Evolutionary conservation across 2,113 vertebrate genomes (phyloP), one percentile per base, ranked within the genome.

Genomic region (Hippocampus abdominalis): DNA sequence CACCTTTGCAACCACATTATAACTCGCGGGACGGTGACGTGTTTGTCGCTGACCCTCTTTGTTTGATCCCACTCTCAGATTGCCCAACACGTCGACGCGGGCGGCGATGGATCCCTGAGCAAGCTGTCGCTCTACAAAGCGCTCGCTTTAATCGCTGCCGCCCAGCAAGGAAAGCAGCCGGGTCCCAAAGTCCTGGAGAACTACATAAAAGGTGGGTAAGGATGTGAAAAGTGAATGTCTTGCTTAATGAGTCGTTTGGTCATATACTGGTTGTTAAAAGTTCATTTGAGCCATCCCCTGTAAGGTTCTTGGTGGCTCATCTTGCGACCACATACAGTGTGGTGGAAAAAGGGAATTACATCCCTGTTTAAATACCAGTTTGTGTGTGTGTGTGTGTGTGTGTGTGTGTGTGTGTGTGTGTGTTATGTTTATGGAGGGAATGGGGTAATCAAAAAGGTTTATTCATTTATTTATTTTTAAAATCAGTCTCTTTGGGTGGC

Each of bases 121-220:
- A 93, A 91, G 83, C 71, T 92, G 62, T 85, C 88, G 11, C 74
- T 93, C 62, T 92, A 92, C 66, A 93, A 91, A 91, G 89, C 82
- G 0, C 83, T 93, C 0, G 91, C 91, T 25, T 69, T 93, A 66
- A 93, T 93, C 53, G 92, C 92, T 2, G 70, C 92, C 1, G 93
- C 92, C 68, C 92, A 93, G 64, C 90, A 93, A 80, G 92, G 92
- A n/a, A 92, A 92, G 80, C 90, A 92, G 21, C 92, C 90, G 0
- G 92, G 90, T 48, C 86, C 85, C 54, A 92, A 93, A 81, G 89
- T 92, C 18, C 48, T 92, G 76, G 91, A 93, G 68, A 92, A 88
- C 76, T 89, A 79, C 85, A 91, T 91, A 79, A 91, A 91, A 87
- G 92, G 93, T 93, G 76, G 59, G 79, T 42, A 64, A 66, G 54